These are phyloP conservation scores for Tromatobia lineatoria DNA, from an alignment of 2,888 invertebrate species.

Conservation along the genomic window DNA sequence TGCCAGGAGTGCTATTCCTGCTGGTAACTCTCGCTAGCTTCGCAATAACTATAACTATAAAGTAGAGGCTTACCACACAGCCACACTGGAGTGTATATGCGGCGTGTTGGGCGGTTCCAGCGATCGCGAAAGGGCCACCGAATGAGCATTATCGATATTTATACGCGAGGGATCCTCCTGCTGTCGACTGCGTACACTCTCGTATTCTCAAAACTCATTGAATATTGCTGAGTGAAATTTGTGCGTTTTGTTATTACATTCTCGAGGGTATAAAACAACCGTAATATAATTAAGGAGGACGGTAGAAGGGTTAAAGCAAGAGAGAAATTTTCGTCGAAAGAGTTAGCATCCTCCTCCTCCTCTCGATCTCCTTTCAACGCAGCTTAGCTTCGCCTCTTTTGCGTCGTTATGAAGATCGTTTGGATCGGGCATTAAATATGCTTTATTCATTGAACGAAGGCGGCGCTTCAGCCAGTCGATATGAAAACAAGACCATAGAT, in stretches of 20 bases:
- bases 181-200: slow-evolving; percentile 13
- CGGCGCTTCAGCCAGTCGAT: slow-evolving; percentile 9
- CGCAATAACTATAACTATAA: slow-evolving; percentile 75
- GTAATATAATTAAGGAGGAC: slow-evolving; percentile 68
- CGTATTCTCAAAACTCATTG: slow-evolving; percentile 25
- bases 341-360: neutral
- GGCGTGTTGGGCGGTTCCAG: slow-evolving; percentile 14
- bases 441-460: slow-evolving; percentile 30
- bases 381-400: neutral
- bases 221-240: slow-evolving; percentile 32
- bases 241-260: slow-evolving; percentile 41
- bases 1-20: slow-evolving; percentile 22
- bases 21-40: slow-evolving; percentile 39
- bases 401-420: slow-evolving; percentile 62
- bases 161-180: slow-evolving; percentile 18
- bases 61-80: slow-evolving; percentile 74
- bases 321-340: slow-evolving; percentile 12
- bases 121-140: slow-evolving; percentile 34
- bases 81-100: slow-evolving; percentile 16
- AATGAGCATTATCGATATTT: slow-evolving; percentile 47
- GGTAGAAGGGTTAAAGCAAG: neutral
- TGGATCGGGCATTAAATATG: slow-evolving; percentile 69
- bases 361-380: slow-evolving; percentile 17
- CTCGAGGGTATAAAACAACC: slow-evolving; percentile 54
- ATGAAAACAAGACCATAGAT: slow-evolving; percentile 18